Percentiles rank a stretch among this genome's conserved stretches.
These are phyloP conservation scores for Rhyzopertha dominica DNA, from an alignment of 1,140 invertebrate genomes.

Conservation along the genomic window DNA sequence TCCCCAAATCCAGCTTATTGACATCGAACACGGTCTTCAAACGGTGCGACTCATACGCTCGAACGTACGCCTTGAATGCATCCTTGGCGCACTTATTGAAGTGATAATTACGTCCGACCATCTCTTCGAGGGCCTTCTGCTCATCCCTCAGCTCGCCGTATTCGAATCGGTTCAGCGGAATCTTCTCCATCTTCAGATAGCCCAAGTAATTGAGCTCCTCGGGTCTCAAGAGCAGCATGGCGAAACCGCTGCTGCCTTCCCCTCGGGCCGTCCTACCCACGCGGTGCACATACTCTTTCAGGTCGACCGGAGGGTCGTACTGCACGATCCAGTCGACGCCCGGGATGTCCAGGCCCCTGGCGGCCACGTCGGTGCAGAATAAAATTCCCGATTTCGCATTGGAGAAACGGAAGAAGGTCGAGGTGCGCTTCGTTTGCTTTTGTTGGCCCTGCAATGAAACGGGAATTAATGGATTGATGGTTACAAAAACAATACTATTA, in stretches of 20 bases:
- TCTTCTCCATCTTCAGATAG: background rate
- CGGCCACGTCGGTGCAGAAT: constrained; percentile 95
- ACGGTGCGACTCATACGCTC: no score
- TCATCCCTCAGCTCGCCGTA: no score
- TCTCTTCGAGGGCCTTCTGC: no score
- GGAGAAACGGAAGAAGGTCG: constrained; percentile 96
- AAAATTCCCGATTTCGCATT: constrained; percentile 87
- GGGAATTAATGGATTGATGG: constrained; percentile 9
- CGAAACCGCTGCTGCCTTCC: constrained; percentile 1
- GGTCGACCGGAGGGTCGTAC: constrained; percentile 13
- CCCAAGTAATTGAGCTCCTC: background rate
- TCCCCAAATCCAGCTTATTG: no score
- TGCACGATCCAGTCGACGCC: constrained; percentile 53
- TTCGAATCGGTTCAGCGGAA: constrained; percentile 3
- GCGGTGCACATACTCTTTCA: constrained; percentile 11
- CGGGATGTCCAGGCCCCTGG: constrained; percentile 93
- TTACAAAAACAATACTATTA: no score
- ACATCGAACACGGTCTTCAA: no score
- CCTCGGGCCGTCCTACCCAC: constrained; percentile 11
- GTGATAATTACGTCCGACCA: no score
- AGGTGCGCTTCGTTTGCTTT: constrained; percentile 93
- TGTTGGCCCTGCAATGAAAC: constrained; percentile 86
- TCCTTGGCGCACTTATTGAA: no score
- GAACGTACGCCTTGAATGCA: no score
- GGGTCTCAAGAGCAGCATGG: background rate